Conservation (phyloP, 1,140 invertebrate genomes). For the Bradysia coprophila region DNA sequence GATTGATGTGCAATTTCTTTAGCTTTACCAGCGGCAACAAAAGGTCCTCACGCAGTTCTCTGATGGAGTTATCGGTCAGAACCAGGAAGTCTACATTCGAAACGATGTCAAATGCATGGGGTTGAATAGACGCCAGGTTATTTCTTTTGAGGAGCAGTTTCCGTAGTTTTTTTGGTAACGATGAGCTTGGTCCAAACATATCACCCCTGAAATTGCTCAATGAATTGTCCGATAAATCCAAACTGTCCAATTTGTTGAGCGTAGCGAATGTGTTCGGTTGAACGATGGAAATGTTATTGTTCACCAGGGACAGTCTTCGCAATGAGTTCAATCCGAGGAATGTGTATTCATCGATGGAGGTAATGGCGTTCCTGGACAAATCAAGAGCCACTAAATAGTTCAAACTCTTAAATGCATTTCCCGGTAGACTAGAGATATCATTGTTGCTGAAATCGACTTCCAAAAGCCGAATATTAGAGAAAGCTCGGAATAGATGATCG, state of each 20-base stretch:
- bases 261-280: neutral
- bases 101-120: neutral
- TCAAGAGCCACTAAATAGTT: neutral
- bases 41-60: neutral
- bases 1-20: neutral
- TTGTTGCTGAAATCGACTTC: neutral
- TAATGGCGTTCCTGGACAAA: neutral
- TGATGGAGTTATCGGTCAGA: neutral
- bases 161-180: neutral
- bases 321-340: neutral
- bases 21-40: neutral
- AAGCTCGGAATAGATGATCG: neutral
- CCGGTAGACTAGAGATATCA: neutral
- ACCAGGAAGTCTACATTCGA: neutral
- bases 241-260: neutral
- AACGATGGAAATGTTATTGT: neutral
- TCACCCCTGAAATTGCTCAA: neutral
- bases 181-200: conserved; percentile 3
- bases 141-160: neutral
- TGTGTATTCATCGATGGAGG: neutral
- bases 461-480: neutral
- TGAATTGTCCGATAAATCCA: neutral
- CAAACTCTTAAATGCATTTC: neutral
- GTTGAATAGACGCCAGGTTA: neutral
- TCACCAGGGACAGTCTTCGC: neutral